These are phyloP conservation scores for Bruchidius siliquastri DNA, from an alignment of 2,888 invertebrate genomes.

Conservation along the genomic window DNA sequence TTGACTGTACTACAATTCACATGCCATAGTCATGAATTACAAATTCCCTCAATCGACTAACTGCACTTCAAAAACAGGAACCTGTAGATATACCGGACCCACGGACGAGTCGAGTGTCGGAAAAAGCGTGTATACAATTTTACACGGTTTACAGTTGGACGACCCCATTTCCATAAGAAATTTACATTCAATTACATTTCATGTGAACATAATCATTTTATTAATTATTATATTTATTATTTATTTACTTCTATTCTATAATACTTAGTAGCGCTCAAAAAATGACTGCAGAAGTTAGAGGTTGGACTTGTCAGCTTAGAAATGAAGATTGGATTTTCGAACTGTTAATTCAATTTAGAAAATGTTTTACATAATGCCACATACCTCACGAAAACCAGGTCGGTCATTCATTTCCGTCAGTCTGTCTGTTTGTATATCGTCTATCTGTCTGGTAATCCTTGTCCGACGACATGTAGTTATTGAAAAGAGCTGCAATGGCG, in stretches of 20 bases:
- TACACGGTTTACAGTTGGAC: not conserved
- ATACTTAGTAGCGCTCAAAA: not conserved
- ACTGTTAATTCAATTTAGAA: too few species aligned
- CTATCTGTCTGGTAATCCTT: too few species aligned
- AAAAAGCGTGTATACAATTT: not conserved
- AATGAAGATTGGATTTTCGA: too few species aligned
- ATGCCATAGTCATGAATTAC: not conserved
- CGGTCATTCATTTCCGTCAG: too few species aligned
- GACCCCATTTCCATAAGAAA: not conserved
- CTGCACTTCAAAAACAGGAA: not conserved
- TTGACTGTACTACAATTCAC: not conserved
- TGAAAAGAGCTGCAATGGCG: too few species aligned
- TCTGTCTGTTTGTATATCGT: too few species aligned
- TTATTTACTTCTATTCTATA: not conserved
- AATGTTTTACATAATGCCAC: too few species aligned
- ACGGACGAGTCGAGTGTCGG: not conserved
- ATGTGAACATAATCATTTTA: not conserved
- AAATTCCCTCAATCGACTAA: not conserved
- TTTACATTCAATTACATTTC: not conserved
- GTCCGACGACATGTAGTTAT: too few species aligned
- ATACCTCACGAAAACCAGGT: too few species aligned
- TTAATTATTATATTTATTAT: not conserved
- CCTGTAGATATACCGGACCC: not conserved
- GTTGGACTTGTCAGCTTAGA: too few species aligned
- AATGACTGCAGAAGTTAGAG: too few species aligned